phyloP scores from a whole-genome alignment of 2,888 invertebrate species.

The Scaptomyza polygonia region DNA sequence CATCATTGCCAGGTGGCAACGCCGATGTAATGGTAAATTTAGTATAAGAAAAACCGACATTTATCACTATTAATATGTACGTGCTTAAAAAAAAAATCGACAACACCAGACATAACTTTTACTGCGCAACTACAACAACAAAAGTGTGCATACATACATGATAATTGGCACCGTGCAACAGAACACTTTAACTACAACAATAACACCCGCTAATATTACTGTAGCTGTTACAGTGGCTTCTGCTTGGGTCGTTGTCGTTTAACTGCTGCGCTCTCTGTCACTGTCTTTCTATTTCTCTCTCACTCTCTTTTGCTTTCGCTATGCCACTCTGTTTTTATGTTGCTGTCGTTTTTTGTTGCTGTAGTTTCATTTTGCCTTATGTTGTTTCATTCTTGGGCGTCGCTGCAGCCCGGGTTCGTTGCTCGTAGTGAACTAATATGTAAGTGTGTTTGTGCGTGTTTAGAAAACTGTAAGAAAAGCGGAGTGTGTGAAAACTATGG shows the following conservation, averaged over 20 bases:
- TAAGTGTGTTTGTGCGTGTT: constrained; percentile 58
- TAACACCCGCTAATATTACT: constrained; percentile 67
- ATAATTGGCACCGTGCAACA: constrained; percentile 44
- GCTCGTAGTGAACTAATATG: constrained; percentile 56
- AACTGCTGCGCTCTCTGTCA: constrained; percentile 35
- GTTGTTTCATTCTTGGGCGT: constrained; percentile 75
- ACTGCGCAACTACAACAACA: constrained; percentile 39
- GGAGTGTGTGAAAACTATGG: constrained; percentile 73
- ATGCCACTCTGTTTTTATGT: constrained; percentile 52
- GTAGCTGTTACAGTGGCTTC: constrained; percentile 32
- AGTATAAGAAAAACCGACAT: constrained; percentile 13
- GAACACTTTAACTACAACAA: constrained; percentile 42
- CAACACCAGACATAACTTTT: constrained; percentile 25
- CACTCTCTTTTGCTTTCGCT: constrained; percentile 27
- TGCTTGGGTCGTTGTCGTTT: constrained; percentile 64
- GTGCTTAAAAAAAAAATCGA: constrained; percentile 36
- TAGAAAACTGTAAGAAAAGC: constrained; percentile 78
- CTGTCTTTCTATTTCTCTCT: constrained; percentile 38
- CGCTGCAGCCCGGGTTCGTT: constrained; percentile 74
- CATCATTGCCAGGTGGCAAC: constrained; percentile 47
- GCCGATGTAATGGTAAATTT: constrained; percentile 5
- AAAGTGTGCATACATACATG: constrained; percentile 65
- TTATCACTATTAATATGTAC: constrained; percentile 36
- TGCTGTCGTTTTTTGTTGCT: constrained; percentile 55
- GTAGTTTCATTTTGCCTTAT: constrained; percentile 73